These are phyloP conservation scores for Lophura swinhoii DNA, from an alignment of 2,797 vertebrate genomes.

Conservation along the genomic window DNA sequence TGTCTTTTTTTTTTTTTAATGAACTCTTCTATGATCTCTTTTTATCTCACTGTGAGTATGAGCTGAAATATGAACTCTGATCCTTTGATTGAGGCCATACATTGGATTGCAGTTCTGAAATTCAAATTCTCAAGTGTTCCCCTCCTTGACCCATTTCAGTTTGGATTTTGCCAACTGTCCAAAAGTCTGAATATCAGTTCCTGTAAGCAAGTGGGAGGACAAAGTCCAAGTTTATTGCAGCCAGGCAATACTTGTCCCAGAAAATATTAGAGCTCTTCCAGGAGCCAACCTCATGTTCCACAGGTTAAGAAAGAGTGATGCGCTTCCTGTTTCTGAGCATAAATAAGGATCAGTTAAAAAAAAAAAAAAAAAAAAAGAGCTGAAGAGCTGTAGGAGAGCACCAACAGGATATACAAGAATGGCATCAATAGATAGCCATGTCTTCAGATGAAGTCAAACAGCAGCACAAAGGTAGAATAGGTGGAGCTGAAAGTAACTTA, in stretches of 20 bases:
- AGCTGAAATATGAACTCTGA: neutral
- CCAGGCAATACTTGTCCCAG: neutral
- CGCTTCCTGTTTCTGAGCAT: neutral
- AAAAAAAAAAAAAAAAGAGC: neutral
- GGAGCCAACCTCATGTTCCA: neutral
- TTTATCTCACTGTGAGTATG: neutral
- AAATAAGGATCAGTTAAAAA: neutral
- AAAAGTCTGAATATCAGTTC: neutral
- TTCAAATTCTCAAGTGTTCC: neutral
- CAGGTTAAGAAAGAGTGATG: fast-evolving
- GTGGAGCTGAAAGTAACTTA: neutral
- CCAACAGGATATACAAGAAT: neutral
- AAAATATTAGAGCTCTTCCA: neutral
- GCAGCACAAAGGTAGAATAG: neutral
- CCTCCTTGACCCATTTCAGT: neutral
- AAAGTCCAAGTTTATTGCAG: neutral
- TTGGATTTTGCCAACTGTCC: neutral
- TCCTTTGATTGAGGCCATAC: neutral
- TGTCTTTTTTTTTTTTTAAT: constrained; percentile 6
- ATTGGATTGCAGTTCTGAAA: neutral
- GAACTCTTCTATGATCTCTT: neutral
- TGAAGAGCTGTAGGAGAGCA: neutral
- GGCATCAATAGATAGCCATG: neutral
- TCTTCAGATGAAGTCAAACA: neutral
- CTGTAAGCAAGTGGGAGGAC: neutral